A percentile compares a stretch with the other conserved stretches of the same genome.
These are phyloP conservation scores for Gouania willdenowi DNA, from an alignment of 2,797 vertebrate species.

Conservation along the genomic window DNA sequence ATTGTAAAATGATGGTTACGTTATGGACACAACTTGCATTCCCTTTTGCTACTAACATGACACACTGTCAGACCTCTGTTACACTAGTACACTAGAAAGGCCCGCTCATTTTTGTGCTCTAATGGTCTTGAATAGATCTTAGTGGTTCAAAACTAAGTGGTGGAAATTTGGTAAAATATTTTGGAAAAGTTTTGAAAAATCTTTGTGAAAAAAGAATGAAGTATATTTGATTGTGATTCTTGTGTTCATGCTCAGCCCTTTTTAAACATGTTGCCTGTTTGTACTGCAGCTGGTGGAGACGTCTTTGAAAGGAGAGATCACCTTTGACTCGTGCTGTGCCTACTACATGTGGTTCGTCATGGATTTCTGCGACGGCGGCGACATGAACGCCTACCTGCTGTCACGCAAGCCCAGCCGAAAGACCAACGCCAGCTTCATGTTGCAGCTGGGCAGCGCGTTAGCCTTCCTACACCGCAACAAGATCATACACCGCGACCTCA, in stretches of 20 bases:
- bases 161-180: no score
- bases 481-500: slow-evolving; percentile 96
- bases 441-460: slow-evolving; percentile 94
- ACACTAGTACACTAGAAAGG: no score
- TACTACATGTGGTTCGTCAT: slow-evolving; percentile 98
- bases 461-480: slow-evolving; percentile 96
- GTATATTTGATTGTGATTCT: fast-evolving
- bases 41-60: no score
- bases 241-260: no score
- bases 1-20: no score
- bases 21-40: no score
- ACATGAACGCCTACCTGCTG: slow-evolving; percentile 95
- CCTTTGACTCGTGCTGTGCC: slow-evolving; percentile 89
- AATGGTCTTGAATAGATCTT: no score
- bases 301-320: slow-evolving; percentile 94
- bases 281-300: slow-evolving; percentile 62
- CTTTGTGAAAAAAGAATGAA: no score
- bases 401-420: slow-evolving; percentile 91
- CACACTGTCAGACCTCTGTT: no score
- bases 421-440: slow-evolving; percentile 98
- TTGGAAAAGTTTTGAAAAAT: no score
- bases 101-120: no score
- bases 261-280: slow-evolving; percentile 11
- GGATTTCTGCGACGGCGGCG: slow-evolving; percentile 97
- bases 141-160: no score